Base-by-base conservation (phyloP, 2,797 vertebrate genomes). In the Eupleurogrammus muticus region DNA sequence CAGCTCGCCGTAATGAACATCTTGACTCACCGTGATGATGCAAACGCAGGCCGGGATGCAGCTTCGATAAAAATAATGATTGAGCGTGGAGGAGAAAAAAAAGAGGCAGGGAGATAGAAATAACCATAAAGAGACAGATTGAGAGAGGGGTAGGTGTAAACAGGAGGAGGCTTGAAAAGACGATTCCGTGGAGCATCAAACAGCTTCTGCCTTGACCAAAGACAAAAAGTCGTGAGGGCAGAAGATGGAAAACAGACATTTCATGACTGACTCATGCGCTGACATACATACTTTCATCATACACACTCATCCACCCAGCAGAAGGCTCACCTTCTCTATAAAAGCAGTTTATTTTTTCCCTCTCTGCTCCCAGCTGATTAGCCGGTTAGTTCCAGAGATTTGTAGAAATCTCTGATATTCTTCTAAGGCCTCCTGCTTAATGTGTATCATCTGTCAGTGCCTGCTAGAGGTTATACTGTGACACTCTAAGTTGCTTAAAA, bases 81-180 rank as follows among this genome's bases (percentile, higher is more conserved):
- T 53, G 49, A 46, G 42, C 52, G 38, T 23, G 32, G 36, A 70
- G n/a, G n/a, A n/a, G n/a, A n/a, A n/a, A n/a, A 63, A 80, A 38
- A 10, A 1, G 52, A 53, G 32, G 46, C 34, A 49, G 61, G 49
- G 53, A 69, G 47, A 48, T 40, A 57, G 36, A 67, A 68, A 68
- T 52, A 70, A 51, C 55, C 71, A 53, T 65, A 65, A 80, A 71
- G 55, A 77, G 68, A 73, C 53, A 17, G 57, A 76, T 75, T 23
- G 50, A 73, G 53, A 67, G 28, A 28, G 28, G 66, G 56, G 75
- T 77, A 35, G 72, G 75, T 74, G 73, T 80, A 75, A 76, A 77
- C 70, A 70, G 66, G 63, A 75, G 62, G 70, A 67, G 66, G 61
- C 40, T 48, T 82, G 52, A 79, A 78, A 73, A 71, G 61, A 42